phyloP scores from a whole-genome alignment of 2,113 vertebrate species.

The Microtus ochrogaster region DNA sequence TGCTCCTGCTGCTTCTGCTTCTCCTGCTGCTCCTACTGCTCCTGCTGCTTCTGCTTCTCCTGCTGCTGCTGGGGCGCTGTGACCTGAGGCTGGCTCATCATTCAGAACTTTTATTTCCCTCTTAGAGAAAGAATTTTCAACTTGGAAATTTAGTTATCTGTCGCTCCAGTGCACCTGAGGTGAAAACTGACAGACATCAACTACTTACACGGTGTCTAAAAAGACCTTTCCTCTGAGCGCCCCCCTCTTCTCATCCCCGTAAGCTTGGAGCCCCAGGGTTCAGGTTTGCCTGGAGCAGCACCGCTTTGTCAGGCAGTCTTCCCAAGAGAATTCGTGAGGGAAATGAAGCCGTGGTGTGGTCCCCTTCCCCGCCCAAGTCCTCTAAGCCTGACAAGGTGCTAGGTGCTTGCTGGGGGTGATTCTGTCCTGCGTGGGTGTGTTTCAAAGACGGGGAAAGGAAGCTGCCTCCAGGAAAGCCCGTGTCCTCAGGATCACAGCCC shows the following conservation, averaged over 20 bases:
- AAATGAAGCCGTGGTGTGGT: not conserved
- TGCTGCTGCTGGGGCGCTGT: no score
- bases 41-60: no score
- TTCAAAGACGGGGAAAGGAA: constrained; percentile 31
- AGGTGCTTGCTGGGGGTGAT: not conserved
- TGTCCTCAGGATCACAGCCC: not conserved
- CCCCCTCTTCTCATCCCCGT: not conserved
- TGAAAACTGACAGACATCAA: not conserved
- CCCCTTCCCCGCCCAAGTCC: no score
- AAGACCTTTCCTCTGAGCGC: not conserved
- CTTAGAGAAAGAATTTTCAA: not conserved
- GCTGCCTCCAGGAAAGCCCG: accelerated
- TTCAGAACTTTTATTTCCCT: not conserved
- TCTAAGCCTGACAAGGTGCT: not conserved
- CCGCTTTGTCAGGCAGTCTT: not conserved
- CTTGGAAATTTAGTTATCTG: not conserved
- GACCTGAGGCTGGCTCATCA: not conserved
- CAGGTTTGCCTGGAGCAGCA: not conserved
- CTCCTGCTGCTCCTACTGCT: no score
- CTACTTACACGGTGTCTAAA: not conserved
- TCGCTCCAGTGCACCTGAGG: not conserved
- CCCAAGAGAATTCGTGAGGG: not conserved
- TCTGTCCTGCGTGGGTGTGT: not conserved
- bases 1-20: no score
- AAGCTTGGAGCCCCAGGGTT: not conserved